Conservation (phyloP, 2,888 invertebrate genomes). For the Dynastes hyllus region DNA sequence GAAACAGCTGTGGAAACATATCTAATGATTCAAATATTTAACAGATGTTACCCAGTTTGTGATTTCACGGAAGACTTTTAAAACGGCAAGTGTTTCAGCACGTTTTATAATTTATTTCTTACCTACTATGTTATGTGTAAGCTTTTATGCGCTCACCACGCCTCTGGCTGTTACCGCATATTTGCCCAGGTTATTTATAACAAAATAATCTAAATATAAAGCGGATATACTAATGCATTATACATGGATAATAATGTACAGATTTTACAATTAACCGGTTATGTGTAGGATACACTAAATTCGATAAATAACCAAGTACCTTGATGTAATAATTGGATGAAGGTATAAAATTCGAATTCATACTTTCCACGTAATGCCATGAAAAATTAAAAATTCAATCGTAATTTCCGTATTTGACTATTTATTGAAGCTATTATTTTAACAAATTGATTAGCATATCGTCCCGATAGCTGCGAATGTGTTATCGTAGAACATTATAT, state of each 20-base stretch:
- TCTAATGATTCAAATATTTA: too few relatives aligned
- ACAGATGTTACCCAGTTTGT: too few relatives aligned
- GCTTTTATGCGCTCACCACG: too few relatives aligned
- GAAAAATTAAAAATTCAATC: slow-evolving; percentile 4
- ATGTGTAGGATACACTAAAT: not conserved
- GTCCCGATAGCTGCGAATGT: not conserved
- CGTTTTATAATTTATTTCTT: too few relatives aligned
- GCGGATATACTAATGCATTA: not conserved
- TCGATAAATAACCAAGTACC: not conserved
- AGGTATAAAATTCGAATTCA: not conserved
- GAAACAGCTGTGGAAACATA: too few relatives aligned
- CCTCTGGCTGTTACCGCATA: too few relatives aligned
- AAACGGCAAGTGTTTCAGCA: too few relatives aligned
- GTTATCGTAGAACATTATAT: not conserved
- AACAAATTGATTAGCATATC: not conserved
- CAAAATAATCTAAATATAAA: not conserved
- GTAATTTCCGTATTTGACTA: not conserved
- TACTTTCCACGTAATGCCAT: not conserved
- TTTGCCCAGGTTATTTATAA: not conserved
- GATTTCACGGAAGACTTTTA: too few relatives aligned
- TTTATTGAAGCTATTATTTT: not conserved
- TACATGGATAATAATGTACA: not conserved
- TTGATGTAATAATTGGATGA: not conserved
- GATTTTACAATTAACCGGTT: not conserved
- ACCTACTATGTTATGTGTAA: too few relatives aligned